Evolutionary conservation across 1,140 invertebrate species (phyloP).

Genomic region (Zaprionus camerounensis): DNA sequence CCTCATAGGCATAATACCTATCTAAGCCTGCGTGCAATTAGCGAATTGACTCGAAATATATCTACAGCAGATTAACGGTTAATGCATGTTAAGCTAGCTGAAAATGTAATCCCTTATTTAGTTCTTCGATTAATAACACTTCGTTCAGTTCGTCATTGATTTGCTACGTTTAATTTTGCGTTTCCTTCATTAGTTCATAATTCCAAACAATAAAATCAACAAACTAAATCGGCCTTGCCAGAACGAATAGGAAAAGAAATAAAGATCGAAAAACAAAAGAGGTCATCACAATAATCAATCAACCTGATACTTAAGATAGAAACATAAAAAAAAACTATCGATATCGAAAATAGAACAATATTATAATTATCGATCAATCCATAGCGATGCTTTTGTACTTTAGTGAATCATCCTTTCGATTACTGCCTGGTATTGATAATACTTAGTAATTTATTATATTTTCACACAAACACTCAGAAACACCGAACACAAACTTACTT

Average conservation of each 20-base stretch:
- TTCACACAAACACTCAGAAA: constrained; percentile 42
- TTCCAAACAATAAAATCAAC: constrained; percentile 20
- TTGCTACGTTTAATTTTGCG: constrained; percentile 22
- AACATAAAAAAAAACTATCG: constrained; percentile 19
- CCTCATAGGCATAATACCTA: constrained; percentile 20
- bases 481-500: constrained; percentile 34
- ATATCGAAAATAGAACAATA: constrained; percentile 25
- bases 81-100: constrained; percentile 54
- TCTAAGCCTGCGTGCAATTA: constrained; percentile 21
- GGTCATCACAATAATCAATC: constrained; percentile 18
- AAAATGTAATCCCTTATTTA: constrained; percentile 21
- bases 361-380: constrained; percentile 16
- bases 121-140: constrained; percentile 30
- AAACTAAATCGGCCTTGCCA: constrained; percentile 47
- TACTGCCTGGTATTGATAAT: constrained; percentile 76
- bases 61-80: constrained; percentile 18
- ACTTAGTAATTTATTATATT: constrained; percentile 54
- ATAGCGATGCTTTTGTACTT: constrained; percentile 74
- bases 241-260: constrained; percentile 47
- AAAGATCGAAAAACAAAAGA: constrained; percentile 46
- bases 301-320: constrained; percentile 46
- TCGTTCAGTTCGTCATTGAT: constrained; percentile 45
- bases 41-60: constrained; percentile 8
- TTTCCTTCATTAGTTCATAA: constrained; percentile 70
- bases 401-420: constrained; percentile 79